Evolutionary conservation across 2,113 vertebrate species (phyloP), one percentile per base, ranked within the genome.

Genomic region (Lates calcarifer): DNA sequence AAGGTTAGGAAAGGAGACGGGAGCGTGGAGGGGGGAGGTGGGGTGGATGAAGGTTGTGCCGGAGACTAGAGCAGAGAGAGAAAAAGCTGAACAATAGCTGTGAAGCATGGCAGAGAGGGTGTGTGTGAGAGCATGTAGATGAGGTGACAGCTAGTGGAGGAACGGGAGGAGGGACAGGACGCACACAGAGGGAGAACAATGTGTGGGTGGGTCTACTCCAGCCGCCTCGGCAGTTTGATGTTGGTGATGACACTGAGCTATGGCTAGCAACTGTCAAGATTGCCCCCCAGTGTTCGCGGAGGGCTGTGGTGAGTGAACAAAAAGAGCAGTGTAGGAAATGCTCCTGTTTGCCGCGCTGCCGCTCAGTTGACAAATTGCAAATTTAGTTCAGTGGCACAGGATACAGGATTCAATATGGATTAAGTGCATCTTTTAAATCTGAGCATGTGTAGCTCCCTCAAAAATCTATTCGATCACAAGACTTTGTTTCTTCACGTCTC

Each of bases 1-100:
- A 96, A 96, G 96, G 98, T 99, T 89, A 85, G 90, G 24, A 70
- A 41, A 31, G 31, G 74, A n/a, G n/a, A n/a, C n/a, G n/a, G n/a
- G n/a, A n/a, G 72, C 51, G 56, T 69, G 61, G 55, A 67, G 41
- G 53, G 17, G 24, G 10, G 31, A 37, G 10, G 51, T 24, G 35
- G 37, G 24, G 61, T 61, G 20, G 53, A 61, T 68, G 73, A 61
- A 7, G 64, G 81, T 66, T 61, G 70, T 33, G 65, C 62, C 29
- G 58, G 53, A 79, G 81, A 79, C 24, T 4, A 58, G 49, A 66
- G 69, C 37, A 45, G 41, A 70, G 13, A 31, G 57, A 56, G 65
- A 53, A 37, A 72, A 56, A 20, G 24, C 31, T 29, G 78, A 90
- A 90, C 67, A 87, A 80, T 91, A 78, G 87, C 79, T 58, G 73